Evolutionary conservation across 2,113 vertebrate genomes (phyloP).

Genomic region (Perca fluviatilis): DNA sequence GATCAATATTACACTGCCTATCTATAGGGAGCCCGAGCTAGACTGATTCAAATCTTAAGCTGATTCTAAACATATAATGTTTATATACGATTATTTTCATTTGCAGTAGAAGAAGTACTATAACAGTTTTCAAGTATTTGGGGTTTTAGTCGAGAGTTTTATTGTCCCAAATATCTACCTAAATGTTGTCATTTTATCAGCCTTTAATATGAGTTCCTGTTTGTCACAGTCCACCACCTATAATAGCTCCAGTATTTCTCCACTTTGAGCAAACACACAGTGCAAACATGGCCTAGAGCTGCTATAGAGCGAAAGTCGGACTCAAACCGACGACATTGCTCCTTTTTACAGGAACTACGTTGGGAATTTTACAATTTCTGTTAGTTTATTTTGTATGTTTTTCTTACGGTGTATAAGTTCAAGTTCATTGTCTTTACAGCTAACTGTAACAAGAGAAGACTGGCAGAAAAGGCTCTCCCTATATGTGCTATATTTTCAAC

Average conservation of each 20-base stretch:
- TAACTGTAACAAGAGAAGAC: too few relatives aligned
- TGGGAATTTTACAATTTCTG: too few relatives aligned
- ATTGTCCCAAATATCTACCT: background rate
- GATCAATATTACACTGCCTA: background rate
- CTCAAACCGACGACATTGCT: background rate
- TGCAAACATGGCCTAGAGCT: slow-evolving; percentile 30
- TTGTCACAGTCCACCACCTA: background rate
- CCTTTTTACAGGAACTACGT: background rate
- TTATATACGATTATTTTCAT: background rate
- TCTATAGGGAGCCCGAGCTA: too few relatives aligned
- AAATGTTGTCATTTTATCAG: background rate
- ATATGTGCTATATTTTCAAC: background rate
- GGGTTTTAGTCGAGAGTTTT: background rate
- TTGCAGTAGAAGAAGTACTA: background rate
- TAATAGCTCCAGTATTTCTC: background rate
- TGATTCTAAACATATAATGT: background rate
- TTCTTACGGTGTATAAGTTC: background rate
- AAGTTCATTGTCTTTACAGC: too few relatives aligned
- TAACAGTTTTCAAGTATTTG: background rate
- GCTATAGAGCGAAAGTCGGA: background rate
- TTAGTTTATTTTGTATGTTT: too few relatives aligned
- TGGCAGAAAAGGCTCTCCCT: too few relatives aligned
- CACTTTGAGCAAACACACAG: slow-evolving; percentile 14
- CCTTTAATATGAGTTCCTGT: background rate
- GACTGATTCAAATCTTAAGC: background rate